Evolutionary conservation across 2,113 vertebrate species (phyloP).

Genomic region (Scolopax mira): DNA sequence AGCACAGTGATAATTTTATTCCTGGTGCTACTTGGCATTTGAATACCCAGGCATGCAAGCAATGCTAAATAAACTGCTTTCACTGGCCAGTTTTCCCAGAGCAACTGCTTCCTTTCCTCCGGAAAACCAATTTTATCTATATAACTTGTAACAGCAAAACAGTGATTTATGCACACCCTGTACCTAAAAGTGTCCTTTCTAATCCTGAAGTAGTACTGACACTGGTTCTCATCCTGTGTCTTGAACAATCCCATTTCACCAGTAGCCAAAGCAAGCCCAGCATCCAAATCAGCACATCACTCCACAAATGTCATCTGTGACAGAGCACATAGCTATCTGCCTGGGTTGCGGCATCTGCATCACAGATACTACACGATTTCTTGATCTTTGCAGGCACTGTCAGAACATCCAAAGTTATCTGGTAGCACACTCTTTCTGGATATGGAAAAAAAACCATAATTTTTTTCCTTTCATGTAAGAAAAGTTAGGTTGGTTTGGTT

Average conservation of each 20-base stretch:
- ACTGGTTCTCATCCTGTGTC: background rate
- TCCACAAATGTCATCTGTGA: background rate
- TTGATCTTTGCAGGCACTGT: background rate
- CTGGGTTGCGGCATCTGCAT: background rate
- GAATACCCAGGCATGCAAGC: background rate
- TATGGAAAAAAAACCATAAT: background rate
- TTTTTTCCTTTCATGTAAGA: background rate
- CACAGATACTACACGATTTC: background rate
- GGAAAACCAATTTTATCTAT: background rate
- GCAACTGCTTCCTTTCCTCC: background rate
- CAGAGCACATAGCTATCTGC: background rate
- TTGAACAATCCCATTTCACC: background rate
- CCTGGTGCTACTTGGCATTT: background rate
- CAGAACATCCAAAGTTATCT: background rate
- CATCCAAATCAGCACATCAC: background rate
- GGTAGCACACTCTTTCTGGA: background rate
- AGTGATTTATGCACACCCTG: background rate
- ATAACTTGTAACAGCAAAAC: background rate
- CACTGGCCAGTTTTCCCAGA: background rate
- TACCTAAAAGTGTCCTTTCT: background rate
- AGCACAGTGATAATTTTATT: slow-evolving; percentile 11
- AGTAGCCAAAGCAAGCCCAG: background rate
- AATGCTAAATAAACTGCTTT: background rate
- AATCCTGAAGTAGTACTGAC: background rate
- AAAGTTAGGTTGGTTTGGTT: background rate